Conservation (phyloP, 2,113 vertebrate genomes). For the Gopherus evgoodei region DNA sequence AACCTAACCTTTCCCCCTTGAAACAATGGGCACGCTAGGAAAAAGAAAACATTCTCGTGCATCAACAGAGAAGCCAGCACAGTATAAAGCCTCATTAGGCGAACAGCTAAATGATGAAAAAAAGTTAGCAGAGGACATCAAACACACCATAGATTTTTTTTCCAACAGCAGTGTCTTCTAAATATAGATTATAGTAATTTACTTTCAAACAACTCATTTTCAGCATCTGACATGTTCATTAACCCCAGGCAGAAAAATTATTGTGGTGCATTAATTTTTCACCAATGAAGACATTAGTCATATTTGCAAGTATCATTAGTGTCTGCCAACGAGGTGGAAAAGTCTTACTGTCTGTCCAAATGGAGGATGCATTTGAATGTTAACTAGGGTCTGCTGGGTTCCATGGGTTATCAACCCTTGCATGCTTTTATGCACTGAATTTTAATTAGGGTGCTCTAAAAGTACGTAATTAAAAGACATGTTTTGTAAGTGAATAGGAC, state of each 20-base stretch:
- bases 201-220: constrained; percentile 97
- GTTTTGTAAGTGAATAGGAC: constrained; percentile 63
- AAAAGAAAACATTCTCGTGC: background rate
- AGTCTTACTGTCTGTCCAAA: constrained; percentile 77
- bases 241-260: constrained; percentile 92
- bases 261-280: constrained; percentile 91
- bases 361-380: constrained; percentile 80
- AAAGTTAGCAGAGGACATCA: constrained; percentile 68
- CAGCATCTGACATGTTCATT: constrained; percentile 95
- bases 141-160: constrained; percentile 39
- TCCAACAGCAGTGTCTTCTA: constrained; percentile 83
- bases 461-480: constrained; percentile 72
- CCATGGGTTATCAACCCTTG: constrained; percentile 68
- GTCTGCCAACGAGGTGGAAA: constrained; percentile 82
- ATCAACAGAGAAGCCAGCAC: background rate
- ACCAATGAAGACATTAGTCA: constrained; percentile 93
- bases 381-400: constrained; percentile 74
- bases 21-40: background rate
- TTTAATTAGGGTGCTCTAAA: constrained; percentile 76
- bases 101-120: constrained; percentile 44
- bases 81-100: background rate
- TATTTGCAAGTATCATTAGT: constrained; percentile 88
- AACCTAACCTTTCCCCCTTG: background rate
- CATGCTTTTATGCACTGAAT: constrained; percentile 73
- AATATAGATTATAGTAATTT: constrained; percentile 96